Conservation (phyloP, 2,888 invertebrate species). For the Plusia festucae region DNA sequence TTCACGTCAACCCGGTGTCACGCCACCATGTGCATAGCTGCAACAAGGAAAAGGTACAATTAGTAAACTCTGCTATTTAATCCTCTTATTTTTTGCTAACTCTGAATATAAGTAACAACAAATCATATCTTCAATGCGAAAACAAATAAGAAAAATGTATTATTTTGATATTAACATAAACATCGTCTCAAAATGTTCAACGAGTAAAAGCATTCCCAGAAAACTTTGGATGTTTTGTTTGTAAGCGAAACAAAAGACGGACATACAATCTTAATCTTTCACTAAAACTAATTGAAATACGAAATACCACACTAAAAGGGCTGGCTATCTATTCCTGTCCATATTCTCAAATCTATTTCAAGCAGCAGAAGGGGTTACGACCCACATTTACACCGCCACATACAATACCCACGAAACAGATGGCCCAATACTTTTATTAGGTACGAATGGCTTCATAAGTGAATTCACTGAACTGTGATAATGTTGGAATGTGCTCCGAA, state of each 20-base stretch:
- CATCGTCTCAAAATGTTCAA: neutral
- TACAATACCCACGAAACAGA: slow-evolving; percentile 71
- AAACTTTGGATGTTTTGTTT: neutral
- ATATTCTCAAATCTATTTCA: slow-evolving; percentile 60
- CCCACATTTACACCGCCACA: slow-evolving; percentile 59
- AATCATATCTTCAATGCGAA: too few species aligned
- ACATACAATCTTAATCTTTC: slow-evolving; percentile 10
- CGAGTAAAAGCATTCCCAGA: neutral
- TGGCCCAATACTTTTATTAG: slow-evolving; percentile 72
- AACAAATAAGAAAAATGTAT: too few species aligned
- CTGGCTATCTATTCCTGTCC: slow-evolving; percentile 45
- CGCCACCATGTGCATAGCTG: slow-evolving; percentile 87
- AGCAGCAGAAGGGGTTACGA: slow-evolving; percentile 64
- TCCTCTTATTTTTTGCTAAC: too few species aligned
- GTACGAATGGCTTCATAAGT: slow-evolving; percentile 69
- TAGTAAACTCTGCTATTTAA: neutral
- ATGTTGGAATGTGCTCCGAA: slow-evolving; percentile 48
- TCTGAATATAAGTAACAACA: too few species aligned
- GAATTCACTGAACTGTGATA: slow-evolving; percentile 53
- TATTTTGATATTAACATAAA: too few species aligned
- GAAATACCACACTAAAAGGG: slow-evolving; percentile 23
- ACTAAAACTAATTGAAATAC: slow-evolving; percentile 21
- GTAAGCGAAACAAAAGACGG: neutral
- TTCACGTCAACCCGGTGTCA: slow-evolving; percentile 88
- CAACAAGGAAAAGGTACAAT: slow-evolving; percentile 70